A percentile compares a stretch with the other conserved stretches of the same genome.
phyloP scores from a whole-genome alignment of 92 coral and sea anemone species.

The Parazoanthus atlanticus region DNA sequence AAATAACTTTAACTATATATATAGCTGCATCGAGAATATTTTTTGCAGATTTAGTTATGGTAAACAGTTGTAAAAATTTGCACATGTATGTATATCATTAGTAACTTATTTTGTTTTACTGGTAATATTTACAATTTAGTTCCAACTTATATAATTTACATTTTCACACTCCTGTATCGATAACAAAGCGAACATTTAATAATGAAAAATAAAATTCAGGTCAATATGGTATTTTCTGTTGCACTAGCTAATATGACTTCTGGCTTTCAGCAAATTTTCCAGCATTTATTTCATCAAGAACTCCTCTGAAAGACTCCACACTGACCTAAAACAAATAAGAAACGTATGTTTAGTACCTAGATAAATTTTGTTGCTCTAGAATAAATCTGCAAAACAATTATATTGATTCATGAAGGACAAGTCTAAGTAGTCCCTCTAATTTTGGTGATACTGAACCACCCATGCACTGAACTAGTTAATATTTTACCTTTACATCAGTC shows the following conservation, averaged over 20 bases:
- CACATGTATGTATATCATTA: not conserved
- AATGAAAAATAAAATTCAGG: not conserved
- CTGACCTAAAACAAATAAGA: slow-evolving; percentile 71
- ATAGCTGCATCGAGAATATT: not conserved
- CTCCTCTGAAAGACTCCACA: slow-evolving; percentile 90
- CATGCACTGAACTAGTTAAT: no score
- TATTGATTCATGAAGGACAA: not conserved
- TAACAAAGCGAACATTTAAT: not conserved
- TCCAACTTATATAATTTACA: not conserved
- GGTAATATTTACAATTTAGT: no score
- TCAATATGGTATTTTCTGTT: not conserved
- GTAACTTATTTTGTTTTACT: not conserved
- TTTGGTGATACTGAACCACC: no score
- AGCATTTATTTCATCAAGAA: slow-evolving; percentile 86
- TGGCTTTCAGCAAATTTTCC: slow-evolving; percentile 80
- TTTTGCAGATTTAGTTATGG: not conserved
- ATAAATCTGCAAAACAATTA: no score
- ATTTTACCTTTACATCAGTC: no score
- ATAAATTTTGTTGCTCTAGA: no score
- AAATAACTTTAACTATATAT: no score
- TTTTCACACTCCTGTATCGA: not conserved
- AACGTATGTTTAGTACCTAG: no score
- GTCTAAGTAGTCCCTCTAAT: not conserved
- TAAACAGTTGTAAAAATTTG: not conserved
- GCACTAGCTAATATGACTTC: slow-evolving; percentile 46